These are phyloP conservation scores for Dugesia japonica DNA, from an alignment of 2,888 invertebrate species.

Conservation along the genomic window DNA sequence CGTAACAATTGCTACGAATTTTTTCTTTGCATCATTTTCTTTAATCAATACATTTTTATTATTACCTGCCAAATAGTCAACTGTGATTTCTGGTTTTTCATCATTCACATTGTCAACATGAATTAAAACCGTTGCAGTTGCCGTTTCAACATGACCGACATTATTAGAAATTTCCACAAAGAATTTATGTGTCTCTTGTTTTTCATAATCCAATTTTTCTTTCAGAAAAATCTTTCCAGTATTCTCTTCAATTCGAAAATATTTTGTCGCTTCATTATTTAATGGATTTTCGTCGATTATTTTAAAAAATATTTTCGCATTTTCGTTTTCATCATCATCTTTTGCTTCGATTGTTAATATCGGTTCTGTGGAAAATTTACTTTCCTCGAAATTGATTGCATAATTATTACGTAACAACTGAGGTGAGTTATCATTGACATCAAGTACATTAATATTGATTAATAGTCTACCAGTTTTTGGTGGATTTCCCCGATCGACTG, in stretches of 20 bases:
- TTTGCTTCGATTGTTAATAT: slow-evolving; percentile 22
- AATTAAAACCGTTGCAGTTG: slow-evolving; percentile 27
- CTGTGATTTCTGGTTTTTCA: slow-evolving; percentile 23
- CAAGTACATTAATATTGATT: slow-evolving; percentile 21
- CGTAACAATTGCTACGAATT: slow-evolving; percentile 23
- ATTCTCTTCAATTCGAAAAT: slow-evolving; percentile 21
- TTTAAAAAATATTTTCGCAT: slow-evolving; percentile 14
- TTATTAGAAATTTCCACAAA: slow-evolving; percentile 16
- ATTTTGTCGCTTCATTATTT: background rate
- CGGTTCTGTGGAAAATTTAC: background rate
- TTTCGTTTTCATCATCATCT: slow-evolving; percentile 23
- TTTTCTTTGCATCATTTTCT: slow-evolving; percentile 20
- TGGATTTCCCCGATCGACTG: slow-evolving; percentile 23
- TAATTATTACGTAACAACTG: slow-evolving; percentile 1
- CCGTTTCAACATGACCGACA: slow-evolving; percentile 9
- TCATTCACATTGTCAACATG: slow-evolving; percentile 26
- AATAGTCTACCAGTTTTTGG: slow-evolving; percentile 11
- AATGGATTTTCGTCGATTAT: slow-evolving; percentile 9
- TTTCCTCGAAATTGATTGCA: background rate
- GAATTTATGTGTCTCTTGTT: slow-evolving; percentile 7
- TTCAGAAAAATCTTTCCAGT: slow-evolving; percentile 26
- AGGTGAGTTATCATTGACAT: slow-evolving; percentile 29
- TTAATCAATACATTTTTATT: slow-evolving; percentile 20
- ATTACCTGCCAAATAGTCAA: slow-evolving; percentile 27
- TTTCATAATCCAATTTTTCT: slow-evolving; percentile 27